These are phyloP conservation scores for Drosophila kuntzei DNA, from an alignment of 2,888 invertebrate species.

Conservation along the genomic window DNA sequence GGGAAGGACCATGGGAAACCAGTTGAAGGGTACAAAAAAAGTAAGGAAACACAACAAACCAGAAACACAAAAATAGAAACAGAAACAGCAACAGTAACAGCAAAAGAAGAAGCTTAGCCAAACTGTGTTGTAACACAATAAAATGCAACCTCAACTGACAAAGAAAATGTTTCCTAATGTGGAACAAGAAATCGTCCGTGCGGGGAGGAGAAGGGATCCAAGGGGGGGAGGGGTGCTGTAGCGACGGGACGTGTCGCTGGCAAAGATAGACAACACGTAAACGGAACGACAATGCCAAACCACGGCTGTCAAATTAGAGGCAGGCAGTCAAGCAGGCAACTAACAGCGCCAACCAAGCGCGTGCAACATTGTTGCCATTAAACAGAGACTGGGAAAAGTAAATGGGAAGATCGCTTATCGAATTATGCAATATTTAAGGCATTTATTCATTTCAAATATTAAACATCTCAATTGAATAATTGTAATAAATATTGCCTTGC, in stretches of 20 bases:
- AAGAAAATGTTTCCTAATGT: conserved; percentile 78
- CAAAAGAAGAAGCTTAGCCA: conserved; percentile 48
- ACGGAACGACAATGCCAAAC: conserved; percentile 76
- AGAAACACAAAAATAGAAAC: conserved; percentile 21
- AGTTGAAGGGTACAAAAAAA: conserved; percentile 27
- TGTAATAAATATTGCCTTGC: not conserved
- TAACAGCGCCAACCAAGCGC: conserved; percentile 32
- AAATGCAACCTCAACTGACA: conserved; percentile 81
- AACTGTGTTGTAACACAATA: conserved; percentile 76
- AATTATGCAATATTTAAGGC: conserved; percentile 8
- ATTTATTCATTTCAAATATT: conserved; percentile 5
- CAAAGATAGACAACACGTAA: conserved; percentile 77
- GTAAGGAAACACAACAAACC: conserved; percentile 26
- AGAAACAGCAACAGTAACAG: conserved; percentile 13
- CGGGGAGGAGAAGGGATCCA: conserved; percentile 21
- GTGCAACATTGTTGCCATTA: conserved; percentile 54
- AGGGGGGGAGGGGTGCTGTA: conserved; percentile 13
- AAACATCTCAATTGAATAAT: conserved; percentile 18
- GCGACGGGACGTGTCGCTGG: conserved; percentile 64
- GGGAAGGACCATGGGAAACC: conserved; percentile 29
- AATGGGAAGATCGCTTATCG: not conserved
- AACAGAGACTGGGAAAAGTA: not conserved
- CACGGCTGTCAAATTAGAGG: conserved; percentile 79
- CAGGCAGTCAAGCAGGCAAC: conserved; percentile 58
- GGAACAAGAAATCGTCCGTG: conserved; percentile 61